These are phyloP conservation scores for Phenganax marumi DNA, from an alignment of 92 coral and sea anemone genomes.

Conservation along the genomic window DNA sequence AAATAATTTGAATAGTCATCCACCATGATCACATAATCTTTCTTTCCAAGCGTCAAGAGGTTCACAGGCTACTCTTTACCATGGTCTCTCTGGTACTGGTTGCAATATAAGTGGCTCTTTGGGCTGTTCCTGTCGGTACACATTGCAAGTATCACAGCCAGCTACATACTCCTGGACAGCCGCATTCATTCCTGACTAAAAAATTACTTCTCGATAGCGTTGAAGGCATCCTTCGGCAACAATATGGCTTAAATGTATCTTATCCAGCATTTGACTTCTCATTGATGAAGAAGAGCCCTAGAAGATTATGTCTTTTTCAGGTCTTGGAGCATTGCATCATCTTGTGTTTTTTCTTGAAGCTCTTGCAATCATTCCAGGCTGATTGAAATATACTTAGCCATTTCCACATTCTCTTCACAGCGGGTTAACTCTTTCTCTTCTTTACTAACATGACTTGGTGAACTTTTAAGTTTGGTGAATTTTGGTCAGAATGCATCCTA, in stretches of 20 bases:
- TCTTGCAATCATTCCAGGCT: slow-evolving; percentile 9
- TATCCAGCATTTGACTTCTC: background rate
- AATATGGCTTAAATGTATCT: background rate
- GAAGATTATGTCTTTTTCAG: background rate
- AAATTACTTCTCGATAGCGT: slow-evolving; percentile 23
- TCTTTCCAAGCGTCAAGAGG: slow-evolving; percentile 9
- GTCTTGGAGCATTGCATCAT: slow-evolving; percentile 33
- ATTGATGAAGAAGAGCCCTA: background rate
- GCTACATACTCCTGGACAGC: too few species aligned
- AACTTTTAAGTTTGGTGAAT: too few species aligned
- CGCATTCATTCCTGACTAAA: slow-evolving; percentile 23
- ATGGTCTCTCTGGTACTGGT: slow-evolving; percentile 29
- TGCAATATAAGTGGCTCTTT: slow-evolving; percentile 45
- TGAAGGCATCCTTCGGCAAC: background rate
- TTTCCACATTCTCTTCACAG: background rate
- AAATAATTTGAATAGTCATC: slow-evolving; percentile 35
- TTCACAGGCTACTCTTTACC: slow-evolving; percentile 24
- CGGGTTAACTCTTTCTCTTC: slow-evolving; percentile 9
- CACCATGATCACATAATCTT: slow-evolving; percentile 28
- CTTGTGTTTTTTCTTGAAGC: slow-evolving; percentile 36
- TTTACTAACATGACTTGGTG: background rate
- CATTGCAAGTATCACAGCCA: slow-evolving; percentile 29
- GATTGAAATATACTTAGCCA: slow-evolving; percentile 18
- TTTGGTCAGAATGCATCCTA: too few species aligned
- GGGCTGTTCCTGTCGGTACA: slow-evolving; percentile 31